Evolutionary conservation across 2,888 invertebrate species (phyloP).

Genomic region (Achlya flavicornis): DNA sequence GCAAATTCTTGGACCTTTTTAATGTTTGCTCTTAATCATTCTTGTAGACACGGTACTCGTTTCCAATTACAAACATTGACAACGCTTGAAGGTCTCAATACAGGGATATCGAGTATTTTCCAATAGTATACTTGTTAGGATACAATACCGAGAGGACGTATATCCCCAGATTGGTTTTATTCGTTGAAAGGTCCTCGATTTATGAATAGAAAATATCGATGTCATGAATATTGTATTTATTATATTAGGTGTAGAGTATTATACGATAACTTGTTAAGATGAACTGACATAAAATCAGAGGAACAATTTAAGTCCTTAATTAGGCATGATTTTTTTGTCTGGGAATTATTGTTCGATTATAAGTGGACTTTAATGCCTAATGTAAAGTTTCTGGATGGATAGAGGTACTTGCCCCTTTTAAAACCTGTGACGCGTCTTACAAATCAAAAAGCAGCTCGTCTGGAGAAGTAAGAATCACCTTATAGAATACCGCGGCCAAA

Average conservation of each 20-base stretch:
- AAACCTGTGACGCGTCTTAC: no score
- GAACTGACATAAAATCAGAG: no score
- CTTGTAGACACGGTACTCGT: background rate
- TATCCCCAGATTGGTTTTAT: background rate
- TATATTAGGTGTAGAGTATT: background rate
- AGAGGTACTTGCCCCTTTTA: no score
- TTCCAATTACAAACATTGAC: constrained; percentile 6
- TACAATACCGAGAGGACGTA: background rate
- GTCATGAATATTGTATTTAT: background rate
- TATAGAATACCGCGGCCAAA: no score
- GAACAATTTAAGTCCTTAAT: no score
- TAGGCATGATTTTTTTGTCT: no score
- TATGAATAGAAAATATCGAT: background rate
- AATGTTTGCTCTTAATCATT: background rate
- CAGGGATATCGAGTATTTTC: background rate
- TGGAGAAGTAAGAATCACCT: no score
- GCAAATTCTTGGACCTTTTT: background rate
- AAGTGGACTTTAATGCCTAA: no score
- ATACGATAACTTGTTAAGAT: no score
- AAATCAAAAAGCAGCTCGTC: no score
- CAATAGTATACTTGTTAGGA: background rate
- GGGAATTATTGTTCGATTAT: no score
- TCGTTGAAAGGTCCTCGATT: background rate
- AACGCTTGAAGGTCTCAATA: constrained; percentile 1
- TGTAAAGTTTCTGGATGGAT: no score